phyloP scores from a whole-genome alignment of 2,888 invertebrate species.

The Rugalucina vietnamica region DNA sequence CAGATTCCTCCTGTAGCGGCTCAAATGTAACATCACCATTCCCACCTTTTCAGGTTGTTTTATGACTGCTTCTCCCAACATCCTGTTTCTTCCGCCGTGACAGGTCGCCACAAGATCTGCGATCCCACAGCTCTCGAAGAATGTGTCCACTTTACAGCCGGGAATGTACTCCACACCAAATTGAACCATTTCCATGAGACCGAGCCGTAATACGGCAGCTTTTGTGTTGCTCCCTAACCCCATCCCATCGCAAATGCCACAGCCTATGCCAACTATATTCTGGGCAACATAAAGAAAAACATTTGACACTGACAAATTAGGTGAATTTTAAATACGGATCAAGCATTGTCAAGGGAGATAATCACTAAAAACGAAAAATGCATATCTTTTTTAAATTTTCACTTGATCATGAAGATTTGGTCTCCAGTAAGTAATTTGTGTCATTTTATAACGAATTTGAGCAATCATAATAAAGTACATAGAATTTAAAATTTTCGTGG shows the following conservation, averaged over 20 bases:
- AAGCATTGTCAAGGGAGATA: too few species aligned
- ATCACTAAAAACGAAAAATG: too few species aligned
- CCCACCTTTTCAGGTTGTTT: slow-evolving; percentile 91
- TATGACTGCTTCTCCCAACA: slow-evolving; percentile 97
- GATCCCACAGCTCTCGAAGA: slow-evolving; percentile 99
- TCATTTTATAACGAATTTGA: too few species aligned
- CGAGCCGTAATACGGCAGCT: slow-evolving; percentile 98
- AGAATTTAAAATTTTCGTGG: too few species aligned
- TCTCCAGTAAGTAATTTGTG: too few species aligned
- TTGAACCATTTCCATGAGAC: slow-evolving; percentile 99
- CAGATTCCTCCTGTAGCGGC: too few species aligned
- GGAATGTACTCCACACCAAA: slow-evolving; percentile 89
- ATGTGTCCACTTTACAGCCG: slow-evolving; percentile 92
- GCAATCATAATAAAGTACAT: too few species aligned
- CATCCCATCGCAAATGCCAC: slow-evolving; percentile 98
- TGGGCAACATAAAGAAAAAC: too few species aligned
- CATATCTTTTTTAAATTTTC: too few species aligned
- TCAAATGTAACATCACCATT: background rate
- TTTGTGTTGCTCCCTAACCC: slow-evolving; percentile 98
- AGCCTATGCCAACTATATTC: slow-evolving; percentile 99
- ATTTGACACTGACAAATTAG: too few species aligned
- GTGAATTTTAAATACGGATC: too few species aligned
- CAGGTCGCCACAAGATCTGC: slow-evolving; percentile 99
- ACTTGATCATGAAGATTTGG: too few species aligned
- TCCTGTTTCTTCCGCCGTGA: slow-evolving; percentile 98